phyloP scores from a whole-genome alignment of 1,140 invertebrate species.

The Phortica variegata region DNA sequence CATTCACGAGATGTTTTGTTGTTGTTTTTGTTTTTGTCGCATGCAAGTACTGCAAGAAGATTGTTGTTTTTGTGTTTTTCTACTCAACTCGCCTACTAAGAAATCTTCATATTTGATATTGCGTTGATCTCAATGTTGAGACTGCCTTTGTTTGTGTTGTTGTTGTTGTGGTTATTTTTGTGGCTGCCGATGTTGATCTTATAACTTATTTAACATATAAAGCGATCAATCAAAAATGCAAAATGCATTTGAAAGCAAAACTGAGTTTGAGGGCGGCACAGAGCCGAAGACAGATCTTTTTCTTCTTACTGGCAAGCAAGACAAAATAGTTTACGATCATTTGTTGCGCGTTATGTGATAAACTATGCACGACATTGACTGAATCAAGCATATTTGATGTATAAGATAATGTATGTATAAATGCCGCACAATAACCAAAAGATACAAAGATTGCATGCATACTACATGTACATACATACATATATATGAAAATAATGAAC shows the following conservation, averaged over 20 bases:
- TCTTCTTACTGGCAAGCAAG: constrained; percentile 29
- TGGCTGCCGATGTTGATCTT: too few relatives aligned
- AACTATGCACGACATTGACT: constrained; percentile 30
- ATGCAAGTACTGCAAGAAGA: too few relatives aligned
- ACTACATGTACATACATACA: constrained; percentile 20
- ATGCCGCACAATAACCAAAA: not conserved
- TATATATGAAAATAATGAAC: constrained; percentile 8
- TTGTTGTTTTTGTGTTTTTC: too few relatives aligned
- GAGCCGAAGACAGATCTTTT: constrained; percentile 22
- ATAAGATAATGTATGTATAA: constrained; percentile 22
- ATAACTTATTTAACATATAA: constrained; percentile 29
- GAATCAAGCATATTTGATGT: too few relatives aligned
- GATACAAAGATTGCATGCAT: constrained; percentile 9
- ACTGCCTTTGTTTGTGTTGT: too few relatives aligned
- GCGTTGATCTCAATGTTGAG: too few relatives aligned
- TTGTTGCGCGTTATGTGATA: constrained; percentile 36
- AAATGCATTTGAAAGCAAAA: constrained; percentile 18
- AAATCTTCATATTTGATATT: too few relatives aligned
- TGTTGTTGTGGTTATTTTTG: too few relatives aligned
- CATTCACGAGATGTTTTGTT: too few relatives aligned
- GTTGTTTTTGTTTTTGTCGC: too few relatives aligned
- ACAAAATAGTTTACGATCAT: constrained; percentile 53
- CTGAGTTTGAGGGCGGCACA: constrained; percentile 1
- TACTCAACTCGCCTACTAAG: too few relatives aligned
- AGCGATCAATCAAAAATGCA: constrained; percentile 56